Evolutionary conservation across 2,797 vertebrate genomes (phyloP), one percentile per base, ranked within the genome.

Genomic region (Eidolon dupreanum): DNA sequence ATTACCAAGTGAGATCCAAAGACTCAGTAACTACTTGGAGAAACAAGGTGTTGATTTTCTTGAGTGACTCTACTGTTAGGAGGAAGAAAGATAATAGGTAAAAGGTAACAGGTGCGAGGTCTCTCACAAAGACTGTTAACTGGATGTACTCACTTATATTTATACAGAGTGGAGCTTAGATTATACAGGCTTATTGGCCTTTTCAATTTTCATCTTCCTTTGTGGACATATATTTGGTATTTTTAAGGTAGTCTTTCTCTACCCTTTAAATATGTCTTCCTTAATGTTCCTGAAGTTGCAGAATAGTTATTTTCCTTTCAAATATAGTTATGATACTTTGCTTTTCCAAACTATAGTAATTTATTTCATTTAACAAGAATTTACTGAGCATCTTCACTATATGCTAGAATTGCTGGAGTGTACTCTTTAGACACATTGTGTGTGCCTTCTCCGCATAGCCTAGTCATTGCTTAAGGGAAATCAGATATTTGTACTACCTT

Each of bases 281-380:
- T 86, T 92, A 75, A 55, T 92, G 66, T 71, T 88, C 70, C 59
- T 75, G 26, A 90, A 73, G 20, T 94, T 92, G 11, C 31, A 84
- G 68, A 88, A 73, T 55, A 85, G 41, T 78, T 57, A 53, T 53
- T 77, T 87, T 38, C 8, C 5, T 36, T 6, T 88, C 63, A 71
- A 7, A 55, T 87, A 53, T 81, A 66, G 26, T 70, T 78, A 13
- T 2, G 79, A 61, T 84, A 53, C 49, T 70, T 95, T 74, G 19
- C 75, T 90, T 83, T 88, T 84, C 65, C 22, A 88, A 65, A 78
- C 22, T 83, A 3, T 82, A 51, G 33, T 74, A 57, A 59, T 66
- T 59, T 93, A 46, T 84, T 95, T 57, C 81, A 79, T 81, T 81
- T 90, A 43, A 41, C 11, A 93, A 63, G 51, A 63, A 74, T 74